A percentile compares a stretch with the other conserved stretches of the same genome.
phyloP scores from a whole-genome alignment of 2,797 vertebrate genomes.

The Spondyliosoma cantharus region DNA sequence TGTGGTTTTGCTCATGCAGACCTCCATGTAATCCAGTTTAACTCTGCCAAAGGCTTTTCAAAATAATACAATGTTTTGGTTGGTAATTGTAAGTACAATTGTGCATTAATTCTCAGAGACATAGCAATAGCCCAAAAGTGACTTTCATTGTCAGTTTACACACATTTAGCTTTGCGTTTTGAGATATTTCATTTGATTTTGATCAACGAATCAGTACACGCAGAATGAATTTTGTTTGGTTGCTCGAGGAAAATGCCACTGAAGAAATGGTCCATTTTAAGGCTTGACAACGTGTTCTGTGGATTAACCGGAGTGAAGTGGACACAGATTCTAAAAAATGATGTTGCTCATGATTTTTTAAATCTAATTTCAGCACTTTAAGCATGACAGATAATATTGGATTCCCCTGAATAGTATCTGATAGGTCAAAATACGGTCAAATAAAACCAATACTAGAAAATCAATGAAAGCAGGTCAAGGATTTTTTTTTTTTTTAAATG shows the following conservation, averaged over 20 bases:
- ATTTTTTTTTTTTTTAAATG: too few species aligned
- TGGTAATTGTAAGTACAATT: not conserved
- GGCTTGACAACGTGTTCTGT: not conserved
- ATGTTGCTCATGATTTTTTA: too few species aligned
- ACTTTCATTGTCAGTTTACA: not conserved
- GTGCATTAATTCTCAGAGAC: not conserved
- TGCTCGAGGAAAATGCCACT: not conserved
- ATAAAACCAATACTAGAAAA: not conserved
- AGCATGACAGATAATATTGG: not conserved
- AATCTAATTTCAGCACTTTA: not conserved
- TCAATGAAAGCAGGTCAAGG: not conserved
- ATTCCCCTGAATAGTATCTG: not conserved
- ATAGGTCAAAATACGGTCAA: not conserved
- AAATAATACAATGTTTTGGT: not conserved
- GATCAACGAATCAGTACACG: not conserved
- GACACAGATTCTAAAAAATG: not conserved
- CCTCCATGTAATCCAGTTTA: conserved; percentile 25
- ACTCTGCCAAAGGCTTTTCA: conserved; percentile 6
- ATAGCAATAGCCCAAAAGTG: not conserved
- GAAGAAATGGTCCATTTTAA: not conserved
- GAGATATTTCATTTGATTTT: not conserved
- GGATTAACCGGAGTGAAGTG: not conserved
- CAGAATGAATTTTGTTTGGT: not conserved
- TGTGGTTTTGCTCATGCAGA: conserved; percentile 33
- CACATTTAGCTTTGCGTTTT: not conserved